phyloP scores from a whole-genome alignment of 2,888 invertebrate species.

The Hydroisotoma schaefferi region DNA sequence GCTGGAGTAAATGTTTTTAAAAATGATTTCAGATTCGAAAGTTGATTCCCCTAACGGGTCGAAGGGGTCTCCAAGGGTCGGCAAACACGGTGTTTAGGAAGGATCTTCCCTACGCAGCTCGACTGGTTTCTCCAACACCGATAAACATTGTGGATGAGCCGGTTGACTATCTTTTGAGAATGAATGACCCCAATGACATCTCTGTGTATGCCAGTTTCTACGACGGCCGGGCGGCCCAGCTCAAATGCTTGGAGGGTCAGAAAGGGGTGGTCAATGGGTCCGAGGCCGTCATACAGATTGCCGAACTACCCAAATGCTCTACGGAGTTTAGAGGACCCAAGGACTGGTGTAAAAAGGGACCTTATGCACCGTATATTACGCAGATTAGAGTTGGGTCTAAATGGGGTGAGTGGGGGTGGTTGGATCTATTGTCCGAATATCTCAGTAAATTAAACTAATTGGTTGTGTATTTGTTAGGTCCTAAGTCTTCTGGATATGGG shows the following conservation, averaged over 20 bases:
- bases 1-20: neutral
- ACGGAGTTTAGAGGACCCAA: slow-evolving; percentile 32
- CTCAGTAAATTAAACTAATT: too few relatives aligned
- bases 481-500: slow-evolving; percentile 6
- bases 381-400: slow-evolving; percentile 23
- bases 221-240: slow-evolving; percentile 15
- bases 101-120: slow-evolving; percentile 31
- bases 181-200: slow-evolving; percentile 32
- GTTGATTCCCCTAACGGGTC: slow-evolving; percentile 27
- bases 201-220: slow-evolving; percentile 18
- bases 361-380: neutral
- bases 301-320: slow-evolving; percentile 14
- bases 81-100: slow-evolving; percentile 31
- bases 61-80: slow-evolving; percentile 22
- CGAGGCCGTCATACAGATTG: slow-evolving; percentile 16
- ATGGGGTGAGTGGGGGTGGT: neutral
- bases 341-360: slow-evolving; percentile 19
- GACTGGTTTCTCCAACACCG: slow-evolving; percentile 26
- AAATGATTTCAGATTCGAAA: slow-evolving; percentile 20
- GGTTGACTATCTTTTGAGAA: slow-evolving; percentile 24
- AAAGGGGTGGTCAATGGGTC: neutral
- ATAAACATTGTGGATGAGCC: slow-evolving; percentile 19
- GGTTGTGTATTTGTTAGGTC: too few relatives aligned
- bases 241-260: slow-evolving; percentile 26
- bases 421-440: too few relatives aligned